Evolutionary conservation across 1,140 invertebrate genomes (phyloP), one percentile per base, ranked within the genome.

Genomic region (Holcopasites calliopsidis): DNA sequence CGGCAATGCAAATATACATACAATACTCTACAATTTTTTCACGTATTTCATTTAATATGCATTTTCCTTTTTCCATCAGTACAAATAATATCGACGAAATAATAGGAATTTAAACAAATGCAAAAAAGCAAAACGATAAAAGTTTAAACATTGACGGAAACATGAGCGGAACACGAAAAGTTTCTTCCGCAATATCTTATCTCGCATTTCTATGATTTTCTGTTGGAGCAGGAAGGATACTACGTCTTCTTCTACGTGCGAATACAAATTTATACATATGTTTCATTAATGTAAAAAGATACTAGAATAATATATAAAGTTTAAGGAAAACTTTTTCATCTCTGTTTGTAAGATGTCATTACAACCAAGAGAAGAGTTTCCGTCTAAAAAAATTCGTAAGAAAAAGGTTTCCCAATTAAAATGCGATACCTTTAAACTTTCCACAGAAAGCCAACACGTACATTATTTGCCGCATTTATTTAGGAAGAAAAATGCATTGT

Each of bases 1-100:
- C 85, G 87, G 86, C 87, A 90, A 87, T 84, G 40, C 71, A 85
- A 82, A 84, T 74, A 44, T 78, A 79, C 83, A 50, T 49, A 47
- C 55, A 21, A 60, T 50, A 55, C 47, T 28, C n/a, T 49, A 26
- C 26, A 74, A 62, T 69, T 38, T 49, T 76, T 58, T 40, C 8
- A 0, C 7, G 57, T 38, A 58, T 49, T 73, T 44, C 16, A n/a
- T 42, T 62, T 44, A 31, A 49, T 57, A 77, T 81, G 52, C 54
- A 76, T 44, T 76, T 71, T 33, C 38, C 28, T 68, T 76, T 31
- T 64, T 52, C 18, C 64, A 62, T 50, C 11, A 38, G 61, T 11
- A 58, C 3, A 33, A 72, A 49, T 52, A 60, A 31, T 28, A 11
- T 3, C 23, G 26, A 28, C 8, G 18, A 33, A 42, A 61, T 5